Evolutionary conservation across 2,797 vertebrate genomes (phyloP).

Genomic region (Arnoldichthys spilopterus): DNA sequence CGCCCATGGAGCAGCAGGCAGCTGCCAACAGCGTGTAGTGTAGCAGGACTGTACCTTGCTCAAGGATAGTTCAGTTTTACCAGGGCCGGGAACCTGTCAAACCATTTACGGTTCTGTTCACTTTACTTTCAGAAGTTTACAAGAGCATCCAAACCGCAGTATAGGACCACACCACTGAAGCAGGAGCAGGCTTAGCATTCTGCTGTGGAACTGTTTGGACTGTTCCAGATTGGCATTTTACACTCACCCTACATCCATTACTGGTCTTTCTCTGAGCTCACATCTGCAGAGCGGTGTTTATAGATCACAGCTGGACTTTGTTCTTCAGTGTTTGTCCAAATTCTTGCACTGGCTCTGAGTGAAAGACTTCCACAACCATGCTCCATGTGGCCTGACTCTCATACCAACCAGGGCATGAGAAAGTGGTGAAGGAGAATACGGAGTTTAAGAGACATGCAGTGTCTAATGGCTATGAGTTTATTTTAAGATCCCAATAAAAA

Average conservation of each 20-base stretch:
- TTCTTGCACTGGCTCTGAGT: conserved; percentile 35
- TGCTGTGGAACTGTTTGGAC: not conserved
- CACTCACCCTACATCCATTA: conserved; percentile 10
- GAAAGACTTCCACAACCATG: conserved; percentile 31
- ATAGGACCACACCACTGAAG: not conserved
- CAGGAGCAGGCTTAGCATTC: not conserved
- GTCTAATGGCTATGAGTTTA: not conserved
- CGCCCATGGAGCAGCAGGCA: too few species aligned
- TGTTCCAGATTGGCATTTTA: conserved; percentile 5
- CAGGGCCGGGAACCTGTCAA: too few species aligned
- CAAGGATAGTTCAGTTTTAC: too few species aligned
- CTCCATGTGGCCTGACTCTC: conserved; percentile 33
- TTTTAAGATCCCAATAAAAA: conserved; percentile 1
- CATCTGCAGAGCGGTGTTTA: conserved; percentile 52
- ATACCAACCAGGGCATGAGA: conserved; percentile 43
- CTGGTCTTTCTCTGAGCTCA: conserved; percentile 11
- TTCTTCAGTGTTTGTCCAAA: conserved; percentile 40
- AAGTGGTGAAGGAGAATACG: conserved; percentile 1
- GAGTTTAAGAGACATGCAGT: not conserved
- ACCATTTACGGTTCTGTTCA: not conserved
- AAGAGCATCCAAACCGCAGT: not conserved
- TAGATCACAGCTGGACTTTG: conserved; percentile 49
- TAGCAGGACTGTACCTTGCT: too few species aligned
- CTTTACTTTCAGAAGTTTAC: not conserved
- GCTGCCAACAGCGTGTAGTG: too few species aligned